Evolutionary conservation across 1,140 invertebrate genomes (phyloP).

Genomic region (Belonocnema kinseyi): DNA sequence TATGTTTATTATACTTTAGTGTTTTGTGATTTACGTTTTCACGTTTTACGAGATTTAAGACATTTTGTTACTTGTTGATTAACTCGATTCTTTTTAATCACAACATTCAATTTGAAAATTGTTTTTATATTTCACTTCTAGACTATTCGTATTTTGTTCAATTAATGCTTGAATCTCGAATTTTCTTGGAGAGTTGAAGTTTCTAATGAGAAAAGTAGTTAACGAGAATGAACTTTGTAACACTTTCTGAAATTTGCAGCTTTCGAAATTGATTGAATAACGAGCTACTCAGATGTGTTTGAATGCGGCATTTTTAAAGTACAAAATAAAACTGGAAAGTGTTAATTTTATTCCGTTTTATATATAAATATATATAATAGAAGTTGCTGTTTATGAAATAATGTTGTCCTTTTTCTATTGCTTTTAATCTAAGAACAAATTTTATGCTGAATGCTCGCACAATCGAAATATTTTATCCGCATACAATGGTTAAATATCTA

Average conservation of each 20-base stretch:
- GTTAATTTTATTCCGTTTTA: neutral
- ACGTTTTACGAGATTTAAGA: no score
- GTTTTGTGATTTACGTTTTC: no score
- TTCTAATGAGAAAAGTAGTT: constrained; percentile 2
- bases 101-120: no score
- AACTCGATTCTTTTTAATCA: no score
- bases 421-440: constrained; percentile 5
- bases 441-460: neutral
- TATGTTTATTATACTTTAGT: no score
- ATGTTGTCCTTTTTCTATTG: neutral
- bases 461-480: constrained; percentile 12
- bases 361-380: no score
- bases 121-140: no score
- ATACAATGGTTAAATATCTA: neutral
- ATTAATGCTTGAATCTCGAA: constrained; percentile 19
- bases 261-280: constrained; percentile 3
- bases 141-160: neutral
- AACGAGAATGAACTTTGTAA: neutral
- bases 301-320: neutral
- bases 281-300: neutral
- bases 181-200: neutral
- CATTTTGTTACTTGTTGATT: no score
- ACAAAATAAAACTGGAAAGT: constrained; percentile 13
- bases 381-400: no score
- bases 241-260: neutral